Conservation (phyloP, 2,888 invertebrate species). For the Pachycephus smyrnensis region DNA sequence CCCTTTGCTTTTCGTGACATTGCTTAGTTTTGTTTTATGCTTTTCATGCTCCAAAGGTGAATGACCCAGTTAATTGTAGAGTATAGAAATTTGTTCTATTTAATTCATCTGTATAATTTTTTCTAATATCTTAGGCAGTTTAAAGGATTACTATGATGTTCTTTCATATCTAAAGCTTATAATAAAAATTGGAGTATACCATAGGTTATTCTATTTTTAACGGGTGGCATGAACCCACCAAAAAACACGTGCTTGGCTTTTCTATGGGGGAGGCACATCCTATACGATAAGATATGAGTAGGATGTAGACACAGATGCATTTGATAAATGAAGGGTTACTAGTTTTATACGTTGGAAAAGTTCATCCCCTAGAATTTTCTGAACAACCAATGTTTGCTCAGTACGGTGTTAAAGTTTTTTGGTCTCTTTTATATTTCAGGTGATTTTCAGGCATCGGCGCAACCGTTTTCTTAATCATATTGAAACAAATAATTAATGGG, state of each 20-base stretch:
- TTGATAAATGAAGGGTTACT: conserved; percentile 1
- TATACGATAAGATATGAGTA: conserved; percentile 3
- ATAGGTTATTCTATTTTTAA: background rate
- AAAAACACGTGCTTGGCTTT: conserved; percentile 5
- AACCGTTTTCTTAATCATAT: background rate
- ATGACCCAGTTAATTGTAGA: background rate
- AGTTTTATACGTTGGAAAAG: background rate
- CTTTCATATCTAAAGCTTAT: background rate
- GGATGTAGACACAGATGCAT: conserved; percentile 3
- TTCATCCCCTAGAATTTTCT: background rate
- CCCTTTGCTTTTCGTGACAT: background rate
- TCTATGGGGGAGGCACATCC: conserved; percentile 2
- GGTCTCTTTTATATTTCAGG: background rate
- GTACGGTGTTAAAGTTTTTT: background rate
- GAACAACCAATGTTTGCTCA: background rate
- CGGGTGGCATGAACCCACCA: background rate
- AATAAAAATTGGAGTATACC: background rate
- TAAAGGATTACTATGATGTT: background rate
- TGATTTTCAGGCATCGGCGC: background rate
- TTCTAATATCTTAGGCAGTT: background rate
- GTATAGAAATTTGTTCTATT: background rate
- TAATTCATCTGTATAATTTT: background rate
- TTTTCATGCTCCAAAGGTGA: background rate
- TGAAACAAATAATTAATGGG: background rate
- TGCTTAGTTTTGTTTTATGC: background rate